These are phyloP conservation scores for Squalus acanthias DNA, from an alignment of 2,797 vertebrate species.

Conservation along the genomic window DNA sequence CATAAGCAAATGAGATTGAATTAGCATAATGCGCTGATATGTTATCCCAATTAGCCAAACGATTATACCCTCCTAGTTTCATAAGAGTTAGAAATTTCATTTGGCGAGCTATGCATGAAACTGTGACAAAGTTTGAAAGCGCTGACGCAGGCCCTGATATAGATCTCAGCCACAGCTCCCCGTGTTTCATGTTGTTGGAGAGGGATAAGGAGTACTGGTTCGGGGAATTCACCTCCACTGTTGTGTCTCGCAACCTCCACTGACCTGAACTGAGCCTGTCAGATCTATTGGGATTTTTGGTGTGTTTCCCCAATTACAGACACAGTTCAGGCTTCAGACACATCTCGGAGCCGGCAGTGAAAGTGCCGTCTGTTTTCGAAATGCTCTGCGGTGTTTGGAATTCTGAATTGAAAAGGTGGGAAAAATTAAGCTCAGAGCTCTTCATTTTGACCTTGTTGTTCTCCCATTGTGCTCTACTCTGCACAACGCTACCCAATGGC, in stretches of 20 bases:
- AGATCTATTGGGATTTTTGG: not conserved
- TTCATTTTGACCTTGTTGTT: not conserved
- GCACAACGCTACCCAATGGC: not conserved
- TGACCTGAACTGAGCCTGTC: not conserved
- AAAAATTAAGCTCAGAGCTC: not conserved
- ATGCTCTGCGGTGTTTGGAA: not conserved
- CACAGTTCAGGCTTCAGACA: not conserved
- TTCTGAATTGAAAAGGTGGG: not conserved
- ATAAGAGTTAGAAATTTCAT: conserved; percentile 27
- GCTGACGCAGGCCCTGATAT: not conserved
- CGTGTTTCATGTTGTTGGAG: not conserved
- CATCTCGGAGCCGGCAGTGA: not conserved
- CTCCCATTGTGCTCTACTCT: not conserved
- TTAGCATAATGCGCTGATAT: conserved; percentile 35
- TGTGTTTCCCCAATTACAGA: not conserved
- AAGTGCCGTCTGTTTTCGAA: not conserved
- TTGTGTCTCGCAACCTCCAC: not conserved
- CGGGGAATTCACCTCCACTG: no score
- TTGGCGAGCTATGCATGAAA: conserved; percentile 1
- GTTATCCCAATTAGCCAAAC: conserved; percentile 37
- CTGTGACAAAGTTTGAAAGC: not conserved
- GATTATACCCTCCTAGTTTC: conserved; percentile 32
- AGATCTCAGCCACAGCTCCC: not conserved
- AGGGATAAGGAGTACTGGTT: not conserved
- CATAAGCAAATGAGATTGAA: conserved; percentile 37